phyloP scores from a whole-genome alignment of 2,888 invertebrate species.

The Coecobrya sp. region DNA sequence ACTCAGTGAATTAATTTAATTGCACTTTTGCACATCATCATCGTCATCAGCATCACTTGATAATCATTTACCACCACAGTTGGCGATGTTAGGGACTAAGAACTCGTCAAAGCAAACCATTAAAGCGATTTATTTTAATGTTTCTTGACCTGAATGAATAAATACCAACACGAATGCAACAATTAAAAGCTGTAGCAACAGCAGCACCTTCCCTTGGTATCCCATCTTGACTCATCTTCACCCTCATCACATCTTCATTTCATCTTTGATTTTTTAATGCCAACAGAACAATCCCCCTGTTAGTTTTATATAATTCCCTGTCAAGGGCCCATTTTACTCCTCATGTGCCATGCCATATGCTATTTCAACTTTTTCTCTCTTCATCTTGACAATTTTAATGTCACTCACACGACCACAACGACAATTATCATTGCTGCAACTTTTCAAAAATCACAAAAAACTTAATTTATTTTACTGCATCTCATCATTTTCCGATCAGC shows the following conservation, averaged over 20 bases:
- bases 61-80: no score
- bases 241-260: not conserved
- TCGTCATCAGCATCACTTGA: constrained; percentile 13
- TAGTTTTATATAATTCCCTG: not conserved
- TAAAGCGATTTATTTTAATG: constrained; percentile 52
- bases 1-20: constrained; percentile 58
- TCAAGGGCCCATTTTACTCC: constrained; percentile 28
- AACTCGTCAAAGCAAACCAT: constrained; percentile 19
- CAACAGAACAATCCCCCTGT: constrained; percentile 5
- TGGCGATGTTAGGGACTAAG: no score
- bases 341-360: not conserved
- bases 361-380: not conserved
- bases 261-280: constrained; percentile 8
- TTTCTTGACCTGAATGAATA: constrained; percentile 52
- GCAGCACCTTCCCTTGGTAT: constrained; percentile 36
- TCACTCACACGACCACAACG: constrained; percentile 51
- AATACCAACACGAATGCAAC: constrained; percentile 11
- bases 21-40: constrained; percentile 68
- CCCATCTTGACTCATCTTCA: not conserved
- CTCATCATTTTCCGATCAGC: constrained; percentile 35
- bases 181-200: no score
- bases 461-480: constrained; percentile 8
- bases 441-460: constrained; percentile 47
- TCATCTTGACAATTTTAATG: constrained; percentile 45
- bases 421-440: constrained; percentile 45